Base-by-base conservation (phyloP, 2,888 invertebrate genomes). In the Spilarctia lutea region DNA sequence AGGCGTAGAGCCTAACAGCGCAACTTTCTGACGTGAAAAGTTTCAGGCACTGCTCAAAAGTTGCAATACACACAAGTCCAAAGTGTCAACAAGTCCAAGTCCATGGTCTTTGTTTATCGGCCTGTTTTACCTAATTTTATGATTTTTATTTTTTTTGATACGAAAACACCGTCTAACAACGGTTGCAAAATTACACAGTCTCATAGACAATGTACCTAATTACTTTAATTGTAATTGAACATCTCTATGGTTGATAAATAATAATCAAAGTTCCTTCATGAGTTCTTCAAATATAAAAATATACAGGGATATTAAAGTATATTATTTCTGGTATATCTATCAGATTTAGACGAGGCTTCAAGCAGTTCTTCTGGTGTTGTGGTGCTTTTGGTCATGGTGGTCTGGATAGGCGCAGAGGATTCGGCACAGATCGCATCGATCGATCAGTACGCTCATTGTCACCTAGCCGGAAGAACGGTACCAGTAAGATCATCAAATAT, bases 341-440 rank as follows among this genome's bases (percentile, higher is more conserved):
- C 78, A 99, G 99, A 92, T 99, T 99, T 94, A 97, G 99, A 68
- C 97, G 98, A 85, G 99, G 99, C 16, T 99, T 99, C 94, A 98
- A 98, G 89, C 98, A 98, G 91, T 98, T 99, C 92, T 99, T 99
- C 94, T 97, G 98, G 87, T 99, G 98, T 96, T 98, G 98, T 87
- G 97, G 98, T 39, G 96, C 97, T 30, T 96, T 98, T 52, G 97
- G 97, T 27, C 96, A 97, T 2, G 97, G 97, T 76, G 96, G 97
- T 0, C 91, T 98, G 65, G 97, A 97, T 24, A 96, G 98, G 74
- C 96, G 98, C 78, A 97, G 98, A 83, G 97, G 97, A 1, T 96
- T 98, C 74, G 98, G 98, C 18, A 97, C 97, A 20, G 97, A 98
- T 71, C 97, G 98, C 83, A 97, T 98, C 74, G 98, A 97, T 89